A percentile compares a stretch with the other conserved stretches of the same genome.
Conservation (phyloP, 2,113 vertebrate genomes). For the Myotis lucifugus region DNA sequence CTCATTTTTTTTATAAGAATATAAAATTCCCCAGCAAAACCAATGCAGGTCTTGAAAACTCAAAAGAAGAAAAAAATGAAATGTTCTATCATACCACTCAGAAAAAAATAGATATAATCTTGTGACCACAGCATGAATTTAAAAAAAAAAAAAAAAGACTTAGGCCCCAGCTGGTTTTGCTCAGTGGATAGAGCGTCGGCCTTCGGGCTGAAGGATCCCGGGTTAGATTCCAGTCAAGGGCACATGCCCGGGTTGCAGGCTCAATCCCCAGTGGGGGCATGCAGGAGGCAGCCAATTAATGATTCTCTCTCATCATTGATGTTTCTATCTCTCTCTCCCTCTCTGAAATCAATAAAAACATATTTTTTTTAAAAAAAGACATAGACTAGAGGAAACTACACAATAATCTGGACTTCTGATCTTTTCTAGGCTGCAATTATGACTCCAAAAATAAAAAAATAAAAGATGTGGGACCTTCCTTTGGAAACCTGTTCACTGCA, state of each 20-base stretch:
- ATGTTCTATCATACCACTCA: neutral
- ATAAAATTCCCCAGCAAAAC: slow-evolving; percentile 15
- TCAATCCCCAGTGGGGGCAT: no score
- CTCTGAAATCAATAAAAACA: no score
- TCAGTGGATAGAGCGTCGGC: no score
- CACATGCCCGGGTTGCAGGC: no score
- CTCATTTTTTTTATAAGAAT: slow-evolving; percentile 8
- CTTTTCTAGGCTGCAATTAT: neutral
- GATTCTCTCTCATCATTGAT: no score
- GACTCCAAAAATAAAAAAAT: neutral
- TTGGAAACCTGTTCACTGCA: neutral
- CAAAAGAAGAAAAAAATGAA: neutral
- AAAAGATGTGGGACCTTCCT: neutral
- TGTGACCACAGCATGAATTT: neutral
- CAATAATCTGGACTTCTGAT: neutral
- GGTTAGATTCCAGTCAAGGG: no score
- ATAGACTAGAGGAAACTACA: neutral
- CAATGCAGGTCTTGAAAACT: neutral
- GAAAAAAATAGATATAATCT: neutral
- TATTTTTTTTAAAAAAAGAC: neutral
- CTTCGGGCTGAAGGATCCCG: no score
- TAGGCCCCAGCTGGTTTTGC: no score
- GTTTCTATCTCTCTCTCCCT: no score
- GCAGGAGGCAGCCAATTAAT: no score
- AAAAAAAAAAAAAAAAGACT: neutral